phyloP scores from a whole-genome alignment of 2,888 invertebrate species.

The Scaptomyza parva region DNA sequence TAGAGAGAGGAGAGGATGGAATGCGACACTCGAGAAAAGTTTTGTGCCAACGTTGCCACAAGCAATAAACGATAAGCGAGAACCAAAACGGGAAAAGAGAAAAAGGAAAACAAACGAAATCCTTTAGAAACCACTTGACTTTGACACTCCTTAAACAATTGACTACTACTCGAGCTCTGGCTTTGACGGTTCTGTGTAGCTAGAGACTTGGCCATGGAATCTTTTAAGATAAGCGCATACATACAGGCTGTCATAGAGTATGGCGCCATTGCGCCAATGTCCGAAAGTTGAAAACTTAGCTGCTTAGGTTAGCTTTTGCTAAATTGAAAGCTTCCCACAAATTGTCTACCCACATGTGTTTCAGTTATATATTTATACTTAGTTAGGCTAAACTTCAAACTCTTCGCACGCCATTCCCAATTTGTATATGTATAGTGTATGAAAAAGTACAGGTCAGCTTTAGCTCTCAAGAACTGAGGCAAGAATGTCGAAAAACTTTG shows the following conservation, averaged over 20 bases:
- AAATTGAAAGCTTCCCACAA: constrained; percentile 11
- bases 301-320: constrained; percentile 21
- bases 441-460: background rate
- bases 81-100: constrained; percentile 34
- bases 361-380: constrained; percentile 3
- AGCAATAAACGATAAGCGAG: constrained; percentile 63
- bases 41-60: constrained; percentile 74
- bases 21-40: constrained; percentile 66
- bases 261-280: constrained; percentile 47
- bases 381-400: constrained; percentile 1
- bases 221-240: constrained; percentile 64
- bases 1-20: background rate
- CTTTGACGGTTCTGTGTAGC: background rate
- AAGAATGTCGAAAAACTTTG: constrained; percentile 1
- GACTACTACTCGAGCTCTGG: constrained; percentile 34
- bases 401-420: constrained; percentile 6
- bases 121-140: constrained; percentile 66
- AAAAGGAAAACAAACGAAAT: constrained; percentile 33
- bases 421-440: background rate
- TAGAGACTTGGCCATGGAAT: constrained; percentile 58
- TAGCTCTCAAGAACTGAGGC: background rate
- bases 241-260: constrained; percentile 62
- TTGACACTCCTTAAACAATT: constrained; percentile 79
- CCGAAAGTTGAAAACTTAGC: constrained; percentile 44
- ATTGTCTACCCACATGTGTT: constrained; percentile 4